Base-by-base conservation (phyloP, 2,797 vertebrate genomes). In the Poeciliopsis infans region DNA sequence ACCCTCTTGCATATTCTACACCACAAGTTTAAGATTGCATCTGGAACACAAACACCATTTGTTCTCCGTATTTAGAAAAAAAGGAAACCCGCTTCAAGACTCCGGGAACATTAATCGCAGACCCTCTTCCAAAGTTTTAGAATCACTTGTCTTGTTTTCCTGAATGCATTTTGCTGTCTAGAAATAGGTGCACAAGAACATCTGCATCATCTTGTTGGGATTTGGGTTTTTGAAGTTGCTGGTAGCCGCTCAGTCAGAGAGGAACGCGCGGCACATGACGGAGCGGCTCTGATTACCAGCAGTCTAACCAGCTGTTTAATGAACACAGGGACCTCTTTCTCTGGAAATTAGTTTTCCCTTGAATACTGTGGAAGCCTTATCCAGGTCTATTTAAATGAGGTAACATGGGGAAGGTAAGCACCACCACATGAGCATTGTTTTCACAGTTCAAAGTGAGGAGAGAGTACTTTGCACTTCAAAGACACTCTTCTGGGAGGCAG, bases 381-480 rank as follows among this genome's bases (percentile, higher is more conserved):
- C 94, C 95, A 96, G 96, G 96, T 96, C 96, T 96, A 96, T 96
- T 96, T 95, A 96, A 96, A 96, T 96, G 93, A 96, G 96, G 92
- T 95, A 96, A 96, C 94, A 93, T 93, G 94, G 95, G 95, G 95
- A 96, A 96, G 96, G 95, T 96, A 96, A 96, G 95, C 94, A 95
- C 92, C 91, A 93, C 95, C 96, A 96, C 95, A 95, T 93, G 95
- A 96, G 96, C 95, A 96, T 96, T 96, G 95, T 96, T 95, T 95
- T 95, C 95, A 89, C 96, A 96, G 96, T 96, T 96, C 96, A 96
- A 96, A 96, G 96, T 96, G 95, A 96, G 95, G 95, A 95, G 94
- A 95, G 93, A 95, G 90, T 96, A 95, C 96, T 97, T 97, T 96
- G 95, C 96, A 97, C 96, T 96, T 97, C 97, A 97, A 97, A 97